A percentile compares a stretch with the other conserved stretches of the same genome.
These are phyloP conservation scores for Philotrypesis tridentata DNA, from an alignment of 1,140 invertebrate genomes.

Conservation along the genomic window DNA sequence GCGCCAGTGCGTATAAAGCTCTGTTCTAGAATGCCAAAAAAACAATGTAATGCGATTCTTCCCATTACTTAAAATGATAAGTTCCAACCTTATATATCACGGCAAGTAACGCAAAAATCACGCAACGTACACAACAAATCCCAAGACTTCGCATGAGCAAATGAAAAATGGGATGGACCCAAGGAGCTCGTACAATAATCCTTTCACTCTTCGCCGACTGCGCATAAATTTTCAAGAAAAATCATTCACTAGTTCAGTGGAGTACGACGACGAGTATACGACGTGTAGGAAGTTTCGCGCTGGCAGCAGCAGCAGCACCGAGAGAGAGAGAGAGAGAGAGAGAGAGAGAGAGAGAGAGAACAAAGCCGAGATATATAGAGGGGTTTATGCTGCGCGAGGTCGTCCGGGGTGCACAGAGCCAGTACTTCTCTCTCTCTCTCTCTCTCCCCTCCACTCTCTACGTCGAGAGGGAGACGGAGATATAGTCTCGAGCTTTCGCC, in stretches of 20 bases:
- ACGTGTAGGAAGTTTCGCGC: neutral
- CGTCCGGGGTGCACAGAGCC: neutral
- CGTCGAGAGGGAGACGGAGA: neutral
- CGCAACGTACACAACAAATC: neutral
- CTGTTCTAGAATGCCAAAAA: no score
- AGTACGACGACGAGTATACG: neutral
- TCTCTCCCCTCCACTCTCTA: neutral
- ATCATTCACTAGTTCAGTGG: constrained; percentile 16
- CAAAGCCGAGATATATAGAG: neutral
- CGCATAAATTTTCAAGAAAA: constrained; percentile 3
- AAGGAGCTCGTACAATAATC: neutral
- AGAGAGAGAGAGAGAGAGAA: neutral
- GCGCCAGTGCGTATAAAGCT: no score
- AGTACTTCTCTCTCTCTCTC: neutral
- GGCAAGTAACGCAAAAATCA: no score
- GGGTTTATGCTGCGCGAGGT: neutral
- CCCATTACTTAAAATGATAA: no score
- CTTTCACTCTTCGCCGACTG: neutral
- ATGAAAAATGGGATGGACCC: neutral
- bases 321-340: neutral
- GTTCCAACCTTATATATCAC: no score
- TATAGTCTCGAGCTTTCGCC: neutral
- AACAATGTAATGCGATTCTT: no score
- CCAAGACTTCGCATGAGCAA: neutral
- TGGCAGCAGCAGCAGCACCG: neutral